These are phyloP conservation scores for Synanthedon formicaeformis DNA, from an alignment of 2,888 invertebrate species.

Conservation along the genomic window DNA sequence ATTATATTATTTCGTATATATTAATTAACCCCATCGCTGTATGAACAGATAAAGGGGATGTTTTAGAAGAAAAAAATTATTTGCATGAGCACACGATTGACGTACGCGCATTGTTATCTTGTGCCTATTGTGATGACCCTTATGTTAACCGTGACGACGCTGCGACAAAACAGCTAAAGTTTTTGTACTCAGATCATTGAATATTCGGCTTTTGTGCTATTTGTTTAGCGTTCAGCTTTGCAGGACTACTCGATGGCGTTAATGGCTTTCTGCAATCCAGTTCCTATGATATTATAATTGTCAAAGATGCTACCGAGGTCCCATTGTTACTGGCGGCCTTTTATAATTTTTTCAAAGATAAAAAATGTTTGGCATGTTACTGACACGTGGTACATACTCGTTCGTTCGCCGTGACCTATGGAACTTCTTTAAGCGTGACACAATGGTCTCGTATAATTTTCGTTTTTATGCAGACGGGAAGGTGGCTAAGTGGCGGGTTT, in stretches of 20 bases:
- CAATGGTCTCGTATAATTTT: constrained; percentile 65
- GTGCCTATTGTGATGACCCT: constrained; percentile 70
- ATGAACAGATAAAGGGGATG: constrained; percentile 63
- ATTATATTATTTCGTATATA: constrained; percentile 65
- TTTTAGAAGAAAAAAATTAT: constrained; percentile 65
- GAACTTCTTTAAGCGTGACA: constrained; percentile 65
- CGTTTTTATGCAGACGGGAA: constrained; percentile 64
- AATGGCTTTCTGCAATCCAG: constrained; percentile 29
- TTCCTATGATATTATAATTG: constrained; percentile 63
- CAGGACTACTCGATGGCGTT: constrained; percentile 19
- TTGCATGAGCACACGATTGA: constrained; percentile 70
- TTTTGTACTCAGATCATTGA: constrained; percentile 17
- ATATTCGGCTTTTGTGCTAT: constrained; percentile 31
- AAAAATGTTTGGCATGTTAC: constrained; percentile 69
- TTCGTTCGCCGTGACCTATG: constrained; percentile 65
- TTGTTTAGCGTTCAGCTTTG: constrained; percentile 37
- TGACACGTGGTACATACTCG: constrained; percentile 63
- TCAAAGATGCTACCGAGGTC: constrained; percentile 69
- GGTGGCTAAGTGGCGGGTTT: constrained; percentile 68
- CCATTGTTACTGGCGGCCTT: constrained; percentile 62
- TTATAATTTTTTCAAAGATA: constrained; percentile 68
- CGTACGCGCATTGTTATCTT: constrained; percentile 67
- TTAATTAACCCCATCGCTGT: constrained; percentile 67
- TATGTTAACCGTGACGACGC: constrained; percentile 49
- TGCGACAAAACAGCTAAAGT: constrained; percentile 28